phyloP scores from a whole-genome alignment of 2,113 vertebrate species.

The Tiliqua scincoides region DNA sequence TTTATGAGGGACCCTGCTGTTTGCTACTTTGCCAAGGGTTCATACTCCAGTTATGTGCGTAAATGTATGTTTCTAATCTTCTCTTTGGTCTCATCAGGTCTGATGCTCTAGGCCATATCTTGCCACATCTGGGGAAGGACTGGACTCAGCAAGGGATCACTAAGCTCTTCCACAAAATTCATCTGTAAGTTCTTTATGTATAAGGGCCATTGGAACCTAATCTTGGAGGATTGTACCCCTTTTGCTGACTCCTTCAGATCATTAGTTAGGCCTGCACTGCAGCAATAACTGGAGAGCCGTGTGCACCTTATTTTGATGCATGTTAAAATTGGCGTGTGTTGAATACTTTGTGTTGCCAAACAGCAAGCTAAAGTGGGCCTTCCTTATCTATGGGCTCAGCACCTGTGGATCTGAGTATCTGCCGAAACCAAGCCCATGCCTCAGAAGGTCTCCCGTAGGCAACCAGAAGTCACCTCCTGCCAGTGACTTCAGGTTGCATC shows the following conservation, averaged over 20 bases:
- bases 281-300: not conserved
- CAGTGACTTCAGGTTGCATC: too few relatives aligned
- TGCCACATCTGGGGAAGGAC: constrained; percentile 94
- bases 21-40: fast-evolving
- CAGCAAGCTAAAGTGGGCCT: too few relatives aligned
- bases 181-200: constrained; percentile 78
- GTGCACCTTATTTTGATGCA: not conserved
- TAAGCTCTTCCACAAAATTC: constrained; percentile 95
- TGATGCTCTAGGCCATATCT: constrained; percentile 91
- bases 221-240: not conserved
- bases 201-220: not conserved
- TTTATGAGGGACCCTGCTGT: not conserved
- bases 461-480: too few relatives aligned
- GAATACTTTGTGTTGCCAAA: not conserved
- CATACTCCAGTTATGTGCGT: fast-evolving
- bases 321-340: not conserved
- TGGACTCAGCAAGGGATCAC: constrained; percentile 94
- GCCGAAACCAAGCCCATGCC: too few relatives aligned
- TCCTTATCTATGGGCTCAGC: too few relatives aligned
- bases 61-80: not conserved
- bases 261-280: not conserved
- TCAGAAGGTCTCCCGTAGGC: too few relatives aligned
- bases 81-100: constrained; percentile 79
- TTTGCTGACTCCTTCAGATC: not conserved
- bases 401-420: too few relatives aligned